These are phyloP conservation scores for Drosophila leonis DNA, from an alignment of 2,888 invertebrate species.

Conservation along the genomic window DNA sequence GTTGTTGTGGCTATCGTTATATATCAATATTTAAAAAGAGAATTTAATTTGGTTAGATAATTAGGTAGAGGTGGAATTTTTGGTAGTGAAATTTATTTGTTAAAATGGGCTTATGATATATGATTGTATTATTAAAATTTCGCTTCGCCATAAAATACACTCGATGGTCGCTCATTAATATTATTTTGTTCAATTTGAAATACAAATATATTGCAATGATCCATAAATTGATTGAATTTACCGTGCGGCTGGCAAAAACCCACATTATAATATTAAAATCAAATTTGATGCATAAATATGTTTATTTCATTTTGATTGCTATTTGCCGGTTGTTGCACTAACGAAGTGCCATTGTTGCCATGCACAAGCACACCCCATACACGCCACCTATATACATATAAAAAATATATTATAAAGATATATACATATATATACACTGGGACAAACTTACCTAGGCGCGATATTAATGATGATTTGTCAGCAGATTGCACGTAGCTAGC, in stretches of 20 bases:
- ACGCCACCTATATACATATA: neutral
- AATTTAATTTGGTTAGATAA: conserved; percentile 60
- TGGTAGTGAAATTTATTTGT: conserved; percentile 26
- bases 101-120: conserved; percentile 25
- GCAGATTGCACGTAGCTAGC: conserved; percentile 46
- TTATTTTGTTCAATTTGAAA: conserved; percentile 32
- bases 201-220: conserved; percentile 50
- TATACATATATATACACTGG: conserved; percentile 12
- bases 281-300: conserved; percentile 61
- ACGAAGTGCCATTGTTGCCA: conserved; percentile 76
- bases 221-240: conserved; percentile 22
- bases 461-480: conserved; percentile 72
- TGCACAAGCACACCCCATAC: conserved; percentile 14
- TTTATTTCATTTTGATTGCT: conserved; percentile 69
- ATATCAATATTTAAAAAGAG: conserved; percentile 22
- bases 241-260: conserved; percentile 13
- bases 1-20: neutral
- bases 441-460: conserved; percentile 39
- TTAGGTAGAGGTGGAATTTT: conserved; percentile 48
- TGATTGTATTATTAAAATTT: conserved; percentile 43
- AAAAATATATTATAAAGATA: conserved; percentile 18
- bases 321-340: conserved; percentile 60
- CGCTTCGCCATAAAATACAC: conserved; percentile 18
- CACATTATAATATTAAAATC: conserved; percentile 50
- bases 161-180: conserved; percentile 19